Percentiles rank a stretch among this genome's conserved stretches.
Conservation (phyloP, 35 echinoderm and acorn worm species). For the Apostichopus parvimensis region DNA sequence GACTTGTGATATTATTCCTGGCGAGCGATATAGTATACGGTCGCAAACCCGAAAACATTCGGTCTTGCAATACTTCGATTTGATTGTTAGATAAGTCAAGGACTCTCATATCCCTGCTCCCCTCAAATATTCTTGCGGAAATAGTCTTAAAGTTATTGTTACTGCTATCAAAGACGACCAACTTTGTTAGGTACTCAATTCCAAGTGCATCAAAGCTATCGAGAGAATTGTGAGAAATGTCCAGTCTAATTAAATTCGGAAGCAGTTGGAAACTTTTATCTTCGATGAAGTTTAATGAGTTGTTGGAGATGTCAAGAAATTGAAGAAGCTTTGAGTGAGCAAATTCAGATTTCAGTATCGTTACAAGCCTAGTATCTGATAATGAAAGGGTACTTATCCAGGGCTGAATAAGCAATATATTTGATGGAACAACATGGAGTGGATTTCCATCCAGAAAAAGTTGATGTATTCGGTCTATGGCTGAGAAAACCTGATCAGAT, state of each 20-base stretch:
- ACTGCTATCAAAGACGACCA: neutral
- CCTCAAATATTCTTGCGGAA: neutral
- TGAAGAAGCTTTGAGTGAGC: neutral
- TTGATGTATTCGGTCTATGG: neutral
- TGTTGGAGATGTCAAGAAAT: conserved; percentile 32
- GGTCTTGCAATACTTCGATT: neutral
- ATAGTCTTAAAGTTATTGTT: neutral
- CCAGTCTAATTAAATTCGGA: neutral
- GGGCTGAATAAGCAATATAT: neutral
- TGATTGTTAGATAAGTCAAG: neutral
- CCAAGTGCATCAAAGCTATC: neutral
- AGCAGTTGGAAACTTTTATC: neutral
- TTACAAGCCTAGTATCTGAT: neutral
- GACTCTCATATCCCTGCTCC: neutral
- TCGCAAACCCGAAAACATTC: neutral
- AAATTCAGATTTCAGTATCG: conserved; percentile 6
- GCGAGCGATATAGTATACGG: conserved; percentile 22
- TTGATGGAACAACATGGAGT: conserved; percentile 25
- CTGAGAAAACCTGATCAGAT: neutral
- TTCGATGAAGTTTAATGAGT: neutral
- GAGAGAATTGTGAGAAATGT: conserved; percentile 25
- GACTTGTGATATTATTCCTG: neutral
- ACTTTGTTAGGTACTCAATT: neutral
- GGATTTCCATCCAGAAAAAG: conserved; percentile 31
- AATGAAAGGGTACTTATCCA: neutral